These are phyloP conservation scores for Branchinecta sandiegonensis DNA, from an alignment of 2,888 invertebrate genomes.

Conservation along the genomic window DNA sequence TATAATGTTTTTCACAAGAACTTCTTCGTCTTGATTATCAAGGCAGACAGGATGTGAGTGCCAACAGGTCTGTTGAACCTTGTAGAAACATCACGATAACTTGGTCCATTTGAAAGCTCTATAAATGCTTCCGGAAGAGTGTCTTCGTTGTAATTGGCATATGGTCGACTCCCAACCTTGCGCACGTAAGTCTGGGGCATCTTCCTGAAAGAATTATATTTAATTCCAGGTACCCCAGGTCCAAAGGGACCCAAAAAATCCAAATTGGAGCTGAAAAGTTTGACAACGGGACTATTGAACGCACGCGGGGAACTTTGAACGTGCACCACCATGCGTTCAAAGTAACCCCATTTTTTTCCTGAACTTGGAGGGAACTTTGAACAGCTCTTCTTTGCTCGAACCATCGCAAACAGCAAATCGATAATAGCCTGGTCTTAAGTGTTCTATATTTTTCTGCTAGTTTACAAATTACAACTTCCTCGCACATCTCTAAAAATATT, in stretches of 20 bases:
- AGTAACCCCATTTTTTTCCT: neutral
- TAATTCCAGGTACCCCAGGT: neutral
- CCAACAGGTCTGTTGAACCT: neutral
- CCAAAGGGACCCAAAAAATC: slow-evolving; percentile 13
- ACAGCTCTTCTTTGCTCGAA: too few species aligned
- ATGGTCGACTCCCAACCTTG: neutral
- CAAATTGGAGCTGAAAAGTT: neutral
- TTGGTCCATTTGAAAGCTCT: neutral
- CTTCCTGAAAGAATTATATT: neutral
- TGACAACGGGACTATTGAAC: neutral
- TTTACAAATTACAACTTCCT: slow-evolving; percentile 14
- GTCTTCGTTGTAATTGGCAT: neutral
- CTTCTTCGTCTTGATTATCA: slow-evolving; percentile 28
- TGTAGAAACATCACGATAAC: neutral
- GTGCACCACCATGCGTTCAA: neutral
- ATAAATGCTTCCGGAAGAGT: neutral
- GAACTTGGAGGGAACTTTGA: neutral
- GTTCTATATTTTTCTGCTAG: slow-evolving; percentile 12
- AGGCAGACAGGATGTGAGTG: slow-evolving; percentile 20
- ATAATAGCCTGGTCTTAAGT: neutral
- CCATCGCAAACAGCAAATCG: too few species aligned
- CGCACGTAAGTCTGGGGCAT: neutral
- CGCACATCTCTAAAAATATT: slow-evolving; percentile 3
- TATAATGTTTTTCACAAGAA: slow-evolving; percentile 27
- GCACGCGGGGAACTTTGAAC: neutral